These are phyloP conservation scores for Poecile montanus DNA, from an alignment of 2,797 vertebrate genomes.

Conservation along the genomic window DNA sequence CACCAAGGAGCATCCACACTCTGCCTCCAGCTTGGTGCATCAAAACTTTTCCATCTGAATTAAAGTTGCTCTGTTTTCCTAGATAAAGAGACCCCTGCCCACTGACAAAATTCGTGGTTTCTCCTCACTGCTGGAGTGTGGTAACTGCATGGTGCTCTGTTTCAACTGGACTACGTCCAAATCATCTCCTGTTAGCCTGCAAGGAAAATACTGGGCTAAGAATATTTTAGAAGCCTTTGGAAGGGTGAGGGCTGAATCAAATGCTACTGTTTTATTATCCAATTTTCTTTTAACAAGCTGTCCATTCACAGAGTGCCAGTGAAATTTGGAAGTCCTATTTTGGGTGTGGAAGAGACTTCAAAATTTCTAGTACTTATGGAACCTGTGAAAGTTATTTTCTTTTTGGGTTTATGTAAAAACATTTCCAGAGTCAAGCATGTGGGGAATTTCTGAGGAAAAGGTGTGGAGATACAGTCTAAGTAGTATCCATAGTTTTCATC, in stretches of 20 bases:
- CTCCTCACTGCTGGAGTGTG: background rate
- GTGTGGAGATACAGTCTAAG: background rate
- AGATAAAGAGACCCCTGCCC: background rate
- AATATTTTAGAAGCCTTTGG: conserved; percentile 27
- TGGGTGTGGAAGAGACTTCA: background rate
- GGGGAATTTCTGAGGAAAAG: background rate
- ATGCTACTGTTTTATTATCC: conserved; percentile 14
- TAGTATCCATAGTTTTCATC: background rate
- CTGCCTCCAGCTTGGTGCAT: background rate
- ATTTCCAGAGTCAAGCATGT: background rate
- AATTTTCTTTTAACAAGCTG: conserved; percentile 15
- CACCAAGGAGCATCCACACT: background rate
- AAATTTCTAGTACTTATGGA: conserved; percentile 1
- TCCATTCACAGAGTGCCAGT: background rate
- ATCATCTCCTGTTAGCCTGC: background rate
- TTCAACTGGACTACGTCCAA: background rate
- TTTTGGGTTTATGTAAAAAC: background rate
- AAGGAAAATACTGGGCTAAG: conserved; percentile 7
- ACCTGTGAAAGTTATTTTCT: conserved; percentile 29
- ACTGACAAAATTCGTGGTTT: background rate
- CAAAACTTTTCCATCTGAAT: background rate
- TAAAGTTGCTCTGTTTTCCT: background rate
- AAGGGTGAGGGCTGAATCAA: background rate
- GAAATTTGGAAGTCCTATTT: conserved; percentile 14
- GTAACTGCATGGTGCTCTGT: background rate